These are phyloP conservation scores for Listronotus bonariensis DNA, from an alignment of 1,140 invertebrate genomes.

Conservation along the genomic window DNA sequence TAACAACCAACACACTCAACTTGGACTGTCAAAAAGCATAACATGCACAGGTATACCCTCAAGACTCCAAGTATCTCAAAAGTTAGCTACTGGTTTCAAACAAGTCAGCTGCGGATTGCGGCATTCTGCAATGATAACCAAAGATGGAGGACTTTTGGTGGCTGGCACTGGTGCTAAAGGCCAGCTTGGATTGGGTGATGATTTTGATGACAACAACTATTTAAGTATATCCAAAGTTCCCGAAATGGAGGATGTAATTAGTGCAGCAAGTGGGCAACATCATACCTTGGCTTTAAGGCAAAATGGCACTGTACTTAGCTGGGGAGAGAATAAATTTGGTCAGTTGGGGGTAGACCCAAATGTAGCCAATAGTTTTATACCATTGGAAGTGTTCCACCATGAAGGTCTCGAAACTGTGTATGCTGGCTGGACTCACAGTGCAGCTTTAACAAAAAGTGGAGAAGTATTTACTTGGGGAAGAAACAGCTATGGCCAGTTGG, in stretches of 20 bases:
- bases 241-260: constrained; percentile 59
- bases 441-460: constrained; percentile 64
- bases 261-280: constrained; percentile 73
- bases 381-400: constrained; percentile 56
- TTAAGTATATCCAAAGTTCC: constrained; percentile 61
- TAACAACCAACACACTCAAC: constrained; percentile 73
- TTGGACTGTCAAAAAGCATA: constrained; percentile 65
- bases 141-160: constrained; percentile 63
- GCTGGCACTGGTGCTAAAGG: constrained; percentile 68
- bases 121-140: constrained; percentile 70
- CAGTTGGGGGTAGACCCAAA: constrained; percentile 65
- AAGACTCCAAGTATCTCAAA: constrained; percentile 53
- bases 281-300: constrained; percentile 68
- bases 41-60: constrained; percentile 57
- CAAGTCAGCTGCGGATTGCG: constrained; percentile 66
- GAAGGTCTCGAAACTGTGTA: constrained; percentile 58
- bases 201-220: constrained; percentile 59
- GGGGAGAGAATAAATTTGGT: constrained; percentile 77
- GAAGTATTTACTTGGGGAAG: constrained; percentile 74
- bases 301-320: constrained; percentile 64
- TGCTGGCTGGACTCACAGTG: constrained; percentile 77
- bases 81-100: constrained; percentile 50
- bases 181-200: constrained; percentile 65
- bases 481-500: constrained; percentile 80
- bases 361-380: constrained; percentile 59